Evolutionary conservation across 1,140 invertebrate genomes (phyloP).

Genomic region (Neodiprion pinetum): DNA sequence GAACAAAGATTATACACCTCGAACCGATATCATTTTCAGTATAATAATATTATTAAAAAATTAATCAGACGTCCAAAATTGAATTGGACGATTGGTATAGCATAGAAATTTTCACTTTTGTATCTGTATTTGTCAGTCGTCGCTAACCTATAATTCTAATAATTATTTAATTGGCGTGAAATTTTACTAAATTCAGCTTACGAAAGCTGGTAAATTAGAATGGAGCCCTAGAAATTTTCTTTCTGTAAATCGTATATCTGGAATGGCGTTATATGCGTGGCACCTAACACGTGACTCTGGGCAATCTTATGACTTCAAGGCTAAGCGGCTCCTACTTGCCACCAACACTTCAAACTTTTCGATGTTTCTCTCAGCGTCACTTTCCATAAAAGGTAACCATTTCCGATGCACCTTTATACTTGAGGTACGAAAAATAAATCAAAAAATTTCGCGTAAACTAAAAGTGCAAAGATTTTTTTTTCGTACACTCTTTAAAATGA

Average conservation of each 20-base stretch:
- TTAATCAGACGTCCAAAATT: neutral
- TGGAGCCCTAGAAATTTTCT: neutral
- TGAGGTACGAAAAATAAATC: too few relatives aligned
- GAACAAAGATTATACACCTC: constrained; percentile 7
- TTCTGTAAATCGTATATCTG: neutral
- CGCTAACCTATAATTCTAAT: too few relatives aligned
- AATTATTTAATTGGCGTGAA: neutral
- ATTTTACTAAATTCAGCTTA: neutral
- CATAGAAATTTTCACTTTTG: too few relatives aligned
- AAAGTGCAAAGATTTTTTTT: too few relatives aligned
- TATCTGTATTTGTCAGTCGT: too few relatives aligned
- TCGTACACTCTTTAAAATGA: too few relatives aligned
- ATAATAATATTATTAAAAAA: neutral
- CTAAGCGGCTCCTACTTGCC: neutral
- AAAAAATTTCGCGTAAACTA: too few relatives aligned
- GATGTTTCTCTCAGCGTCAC: neutral
- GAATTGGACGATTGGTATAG: neutral
- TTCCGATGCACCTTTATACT: too few relatives aligned
- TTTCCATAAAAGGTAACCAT: neutral
- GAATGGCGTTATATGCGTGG: constrained; percentile 35
- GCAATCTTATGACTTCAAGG: neutral
- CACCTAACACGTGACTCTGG: constrained; percentile 19
- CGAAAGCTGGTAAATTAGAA: neutral
- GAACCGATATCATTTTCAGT: constrained; percentile 3
- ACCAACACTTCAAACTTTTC: neutral